phyloP scores from a whole-genome alignment of 2,113 vertebrate genomes.

The Indri indri region DNA sequence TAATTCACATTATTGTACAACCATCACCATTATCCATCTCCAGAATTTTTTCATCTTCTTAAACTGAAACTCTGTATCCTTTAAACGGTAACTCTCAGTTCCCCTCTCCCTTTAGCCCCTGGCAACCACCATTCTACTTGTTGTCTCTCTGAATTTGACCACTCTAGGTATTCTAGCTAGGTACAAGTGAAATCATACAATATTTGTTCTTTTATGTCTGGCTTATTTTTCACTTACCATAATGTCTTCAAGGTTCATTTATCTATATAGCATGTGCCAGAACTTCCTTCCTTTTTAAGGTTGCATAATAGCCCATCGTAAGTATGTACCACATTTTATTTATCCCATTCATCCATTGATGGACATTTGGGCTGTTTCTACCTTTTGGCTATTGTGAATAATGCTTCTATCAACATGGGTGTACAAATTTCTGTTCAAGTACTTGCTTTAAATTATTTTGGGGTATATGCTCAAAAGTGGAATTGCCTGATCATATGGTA shows the following conservation, averaged over 20 bases:
- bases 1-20: not conserved
- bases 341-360: not conserved
- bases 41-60: not conserved
- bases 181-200: not conserved
- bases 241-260: not conserved
- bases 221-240: constrained; percentile 29
- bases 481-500: not conserved
- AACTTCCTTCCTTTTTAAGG: not conserved
- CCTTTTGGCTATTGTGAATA: not conserved
- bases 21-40: not conserved
- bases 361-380: not conserved
- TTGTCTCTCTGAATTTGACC: not conserved
- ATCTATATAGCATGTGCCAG: not conserved
- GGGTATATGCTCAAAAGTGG: not conserved
- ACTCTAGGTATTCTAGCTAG: not conserved
- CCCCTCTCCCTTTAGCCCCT: not conserved
- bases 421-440: not conserved
- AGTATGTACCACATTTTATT: not conserved
- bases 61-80: not conserved
- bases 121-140: not conserved
- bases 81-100: not conserved
- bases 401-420: not conserved
- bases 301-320: not conserved
- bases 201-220: constrained; percentile 5
- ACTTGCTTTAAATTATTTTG: not conserved